These are phyloP conservation scores for Acridotheres tristis DNA, from an alignment of 2,797 vertebrate species.

Conservation along the genomic window DNA sequence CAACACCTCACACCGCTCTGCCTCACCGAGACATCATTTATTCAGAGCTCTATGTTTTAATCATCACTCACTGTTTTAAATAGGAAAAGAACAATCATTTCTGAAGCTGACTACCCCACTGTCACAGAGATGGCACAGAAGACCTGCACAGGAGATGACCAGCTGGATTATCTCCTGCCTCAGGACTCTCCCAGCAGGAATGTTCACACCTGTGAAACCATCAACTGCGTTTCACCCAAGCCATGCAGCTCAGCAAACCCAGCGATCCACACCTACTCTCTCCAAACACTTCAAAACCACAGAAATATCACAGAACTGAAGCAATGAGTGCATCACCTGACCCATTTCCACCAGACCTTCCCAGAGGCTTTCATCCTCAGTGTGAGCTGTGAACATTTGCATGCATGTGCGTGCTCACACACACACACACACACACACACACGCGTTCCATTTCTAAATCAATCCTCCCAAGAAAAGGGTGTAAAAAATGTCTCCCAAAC, in stretches of 20 bases:
- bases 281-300: background rate
- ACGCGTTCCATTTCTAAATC: background rate
- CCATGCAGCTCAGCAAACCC: background rate
- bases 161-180: background rate
- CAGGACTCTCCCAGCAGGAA: background rate
- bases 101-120: background rate
- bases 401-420: background rate
- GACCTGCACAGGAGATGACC: background rate
- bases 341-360: constrained; percentile 11
- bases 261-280: background rate
- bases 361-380: background rate
- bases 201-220: background rate
- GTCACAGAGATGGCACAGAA: background rate
- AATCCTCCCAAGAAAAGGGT: constrained; percentile 33
- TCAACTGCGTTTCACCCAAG: background rate
- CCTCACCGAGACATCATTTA: background rate
- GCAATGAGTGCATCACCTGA: background rate
- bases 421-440: background rate
- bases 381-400: background rate
- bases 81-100: background rate
- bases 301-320: background rate
- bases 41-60: constrained; percentile 19
- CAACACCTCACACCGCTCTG: background rate
- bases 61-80: background rate
- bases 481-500: constrained; percentile 33